Conservation (phyloP, 2,888 invertebrate genomes). For the Hydropsyche betteni region DNA sequence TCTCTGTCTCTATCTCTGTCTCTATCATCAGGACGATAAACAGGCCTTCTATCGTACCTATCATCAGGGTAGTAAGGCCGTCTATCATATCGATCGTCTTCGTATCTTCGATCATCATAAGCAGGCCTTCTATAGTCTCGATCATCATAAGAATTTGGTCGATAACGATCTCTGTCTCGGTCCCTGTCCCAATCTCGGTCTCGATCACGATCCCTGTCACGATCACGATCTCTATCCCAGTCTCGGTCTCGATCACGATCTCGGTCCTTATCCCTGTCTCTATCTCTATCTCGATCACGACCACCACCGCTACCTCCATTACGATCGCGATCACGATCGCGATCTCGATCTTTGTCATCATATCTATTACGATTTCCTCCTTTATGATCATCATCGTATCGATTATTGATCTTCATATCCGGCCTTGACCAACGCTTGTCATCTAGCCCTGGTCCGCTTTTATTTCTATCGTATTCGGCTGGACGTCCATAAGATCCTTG, state of each 20-base stretch:
- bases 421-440: constrained; percentile 47
- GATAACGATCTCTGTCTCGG: constrained; percentile 22
- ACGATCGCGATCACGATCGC: constrained; percentile 26
- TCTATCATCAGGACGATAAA: constrained; percentile 1
- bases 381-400: constrained; percentile 37
- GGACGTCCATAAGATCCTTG: constrained; percentile 45
- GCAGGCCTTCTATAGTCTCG: constrained; percentile 37
- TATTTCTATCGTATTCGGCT: constrained; percentile 49
- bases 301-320: constrained; percentile 31
- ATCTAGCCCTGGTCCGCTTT: constrained; percentile 49
- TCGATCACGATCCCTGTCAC: constrained; percentile 28
- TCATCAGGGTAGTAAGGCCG: constrained; percentile 43
- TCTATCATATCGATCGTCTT: constrained; percentile 41
- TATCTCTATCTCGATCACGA: constrained; percentile 37
- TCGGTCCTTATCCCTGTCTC: constrained; percentile 26
- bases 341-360: constrained; percentile 24
- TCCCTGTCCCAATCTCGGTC: constrained; percentile 10
- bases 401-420: constrained; percentile 39
- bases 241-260: constrained; percentile 36
- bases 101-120: constrained; percentile 30
- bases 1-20: constrained; percentile 25
- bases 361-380: constrained; percentile 36
- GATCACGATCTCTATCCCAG: constrained; percentile 42
- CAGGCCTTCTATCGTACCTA: constrained; percentile 42
- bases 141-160: constrained; percentile 23